Base-by-base conservation (phyloP, 2,113 vertebrate species). In the Plectropomus leopardus region DNA sequence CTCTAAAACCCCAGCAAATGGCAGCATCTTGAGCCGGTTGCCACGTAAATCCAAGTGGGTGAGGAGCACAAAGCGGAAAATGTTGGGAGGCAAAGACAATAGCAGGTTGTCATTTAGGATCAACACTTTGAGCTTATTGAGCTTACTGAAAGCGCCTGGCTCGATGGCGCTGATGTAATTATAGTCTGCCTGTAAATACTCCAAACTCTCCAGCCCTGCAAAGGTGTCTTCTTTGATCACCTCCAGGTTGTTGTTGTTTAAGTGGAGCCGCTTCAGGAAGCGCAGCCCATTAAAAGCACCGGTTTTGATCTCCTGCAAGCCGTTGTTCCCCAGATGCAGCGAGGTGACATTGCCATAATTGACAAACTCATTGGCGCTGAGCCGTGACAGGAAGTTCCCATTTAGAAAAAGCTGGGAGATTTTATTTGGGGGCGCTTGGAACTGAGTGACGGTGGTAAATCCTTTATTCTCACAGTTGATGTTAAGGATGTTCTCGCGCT, bases 41-140 rank as follows among this genome's bases (percentile, higher is more conserved):
- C 98, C 98, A 30, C 98, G 95, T 91, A 99, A 95, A 93, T 99
- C 98, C 93, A 99, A 93, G 90, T 99, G 98, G 26, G 98, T 99
- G 88, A 99, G 95, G 73, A 99, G 96, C 84, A 99, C 97, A 0
- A 99, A 99, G 78, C 98, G 97, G 91, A 99, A 99, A 51, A 99
- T 97, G 23, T 99, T 99, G 83, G 96, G 96, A 17, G 98, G 98
- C 82, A 99, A 91, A 5, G 97, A 97, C 80, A 98, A 93, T 76
- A 99, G 94, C 69, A 99, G 96, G 93, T 99, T 99, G 92, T 99
- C 98, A n/a, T 99, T 99, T 13, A 99, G 95, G 76, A 99, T 99
- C 86, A 99, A 91, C 69, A 99, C 98, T 92, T 99, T 99, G 54
- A 99, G 97, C 86, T 98, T 99, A 84, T 98, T 98, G 30, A 99